Conservation (phyloP, 2,888 invertebrate species). For the Macaria liturata region DNA sequence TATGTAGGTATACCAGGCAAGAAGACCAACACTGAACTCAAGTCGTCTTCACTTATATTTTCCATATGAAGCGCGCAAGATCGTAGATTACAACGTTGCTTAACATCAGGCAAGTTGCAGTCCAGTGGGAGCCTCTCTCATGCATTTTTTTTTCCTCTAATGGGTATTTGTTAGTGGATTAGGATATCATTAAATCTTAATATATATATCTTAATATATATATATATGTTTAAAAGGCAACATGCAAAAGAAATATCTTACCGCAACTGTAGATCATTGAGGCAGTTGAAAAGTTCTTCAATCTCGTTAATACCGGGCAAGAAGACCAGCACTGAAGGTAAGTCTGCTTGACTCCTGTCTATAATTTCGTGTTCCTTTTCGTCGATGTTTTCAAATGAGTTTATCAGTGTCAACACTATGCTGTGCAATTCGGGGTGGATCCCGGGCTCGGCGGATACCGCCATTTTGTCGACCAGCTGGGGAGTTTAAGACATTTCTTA, state of each 20-base stretch:
- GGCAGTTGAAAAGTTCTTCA: slow-evolving; percentile 84
- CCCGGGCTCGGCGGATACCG: slow-evolving; percentile 71
- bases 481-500: too few species aligned
- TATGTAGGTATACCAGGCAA: slow-evolving; percentile 93
- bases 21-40: slow-evolving; percentile 92
- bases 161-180: too few species aligned
- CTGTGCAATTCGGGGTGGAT: slow-evolving; percentile 84
- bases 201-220: too few species aligned
- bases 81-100: too few species aligned
- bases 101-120: too few species aligned
- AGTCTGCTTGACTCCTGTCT: slow-evolving; percentile 49
- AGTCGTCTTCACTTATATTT: slow-evolving; percentile 49
- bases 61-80: slow-evolving; percentile 26
- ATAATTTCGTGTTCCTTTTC: slow-evolving; percentile 60
- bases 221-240: too few species aligned
- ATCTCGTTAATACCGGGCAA: slow-evolving; percentile 95
- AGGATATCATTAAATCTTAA: too few species aligned
- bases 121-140: too few species aligned
- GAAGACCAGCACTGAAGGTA: slow-evolving; percentile 92
- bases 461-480: too few species aligned
- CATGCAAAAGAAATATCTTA: slow-evolving; percentile 29
- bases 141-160: too few species aligned
- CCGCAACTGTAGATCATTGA: slow-evolving; percentile 57
- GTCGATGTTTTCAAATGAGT: slow-evolving; percentile 86
- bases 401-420: slow-evolving; percentile 84